These are phyloP conservation scores for Crossaster papposus DNA, from an alignment of 53 echinoderm and acorn worm species.

Conservation along the genomic window DNA sequence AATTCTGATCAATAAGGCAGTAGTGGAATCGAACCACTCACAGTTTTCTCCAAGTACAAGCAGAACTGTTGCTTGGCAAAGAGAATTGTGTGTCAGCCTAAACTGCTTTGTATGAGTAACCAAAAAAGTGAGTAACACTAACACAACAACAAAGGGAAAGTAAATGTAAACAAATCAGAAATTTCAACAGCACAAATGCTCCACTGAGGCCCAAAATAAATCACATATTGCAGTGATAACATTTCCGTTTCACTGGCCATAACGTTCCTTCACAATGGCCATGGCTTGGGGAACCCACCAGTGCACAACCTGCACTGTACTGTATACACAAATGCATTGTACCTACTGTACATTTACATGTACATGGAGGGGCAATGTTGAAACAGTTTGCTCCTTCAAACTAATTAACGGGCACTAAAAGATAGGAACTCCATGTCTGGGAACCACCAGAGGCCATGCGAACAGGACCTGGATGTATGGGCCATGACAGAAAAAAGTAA, in stretches of 20 bases:
- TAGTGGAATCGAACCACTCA: neutral
- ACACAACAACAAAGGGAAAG: neutral
- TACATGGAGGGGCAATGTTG: too few species aligned
- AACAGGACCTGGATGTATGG: neutral
- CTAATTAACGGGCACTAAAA: neutral
- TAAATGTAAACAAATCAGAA: neutral
- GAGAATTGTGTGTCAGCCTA: neutral
- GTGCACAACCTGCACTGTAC: neutral
- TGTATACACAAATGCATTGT: too few species aligned
- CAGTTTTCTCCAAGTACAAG: neutral
- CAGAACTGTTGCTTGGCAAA: neutral
- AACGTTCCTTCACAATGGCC: too few species aligned
- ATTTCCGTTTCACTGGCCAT: too few species aligned
- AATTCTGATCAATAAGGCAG: neutral
- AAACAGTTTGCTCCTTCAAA: neutral
- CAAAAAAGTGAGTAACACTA: slow-evolving; percentile 2
- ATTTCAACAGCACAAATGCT: neutral
- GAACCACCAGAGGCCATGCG: neutral
- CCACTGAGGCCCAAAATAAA: neutral
- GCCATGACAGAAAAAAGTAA: neutral
- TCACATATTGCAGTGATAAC: neutral
- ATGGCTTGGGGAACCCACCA: neutral
- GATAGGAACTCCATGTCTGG: neutral
- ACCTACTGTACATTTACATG: too few species aligned
- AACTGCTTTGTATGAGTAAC: neutral